Evolutionary conservation across 2,797 vertebrate species (phyloP).

Genomic region (Neosilurus mollespiculum): DNA sequence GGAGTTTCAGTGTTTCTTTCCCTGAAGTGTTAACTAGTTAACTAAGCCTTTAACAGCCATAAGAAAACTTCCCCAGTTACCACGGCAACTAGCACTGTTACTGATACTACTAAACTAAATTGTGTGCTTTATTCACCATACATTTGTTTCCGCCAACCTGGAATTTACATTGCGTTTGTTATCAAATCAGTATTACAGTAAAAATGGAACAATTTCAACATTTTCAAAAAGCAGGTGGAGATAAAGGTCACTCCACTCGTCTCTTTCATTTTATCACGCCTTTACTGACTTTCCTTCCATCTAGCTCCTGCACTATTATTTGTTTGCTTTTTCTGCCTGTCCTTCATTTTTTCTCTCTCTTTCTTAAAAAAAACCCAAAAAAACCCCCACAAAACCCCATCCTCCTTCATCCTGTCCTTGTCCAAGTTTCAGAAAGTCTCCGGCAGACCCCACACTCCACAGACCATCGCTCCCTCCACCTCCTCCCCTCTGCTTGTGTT

Average conservation of each 20-base stretch:
- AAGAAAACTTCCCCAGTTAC: background rate
- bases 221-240: background rate
- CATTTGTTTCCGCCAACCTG: background rate
- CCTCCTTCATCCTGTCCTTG: slow-evolving; percentile 32
- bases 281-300: slow-evolving; percentile 12
- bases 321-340: slow-evolving; percentile 42
- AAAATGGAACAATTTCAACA: background rate
- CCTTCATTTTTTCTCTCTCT: background rate
- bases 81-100: slow-evolving; percentile 3
- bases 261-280: background rate
- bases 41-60: background rate
- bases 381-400: background rate
- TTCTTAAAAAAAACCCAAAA: background rate
- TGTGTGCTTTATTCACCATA: background rate
- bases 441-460: slow-evolving; percentile 33
- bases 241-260: slow-evolving; percentile 6
- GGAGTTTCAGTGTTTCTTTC: too few species aligned
- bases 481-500: slow-evolving; percentile 49
- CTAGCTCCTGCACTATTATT: slow-evolving; percentile 37
- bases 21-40: background rate
- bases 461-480: slow-evolving; percentile 20
- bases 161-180: background rate
- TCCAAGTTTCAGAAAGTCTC: slow-evolving; percentile 37
- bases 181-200: background rate
- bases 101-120: background rate